Percentiles rank a stretch among this genome's conserved stretches.
phyloP scores from a whole-genome alignment of 2,888 invertebrate species.

The Dendrolimus pini region DNA sequence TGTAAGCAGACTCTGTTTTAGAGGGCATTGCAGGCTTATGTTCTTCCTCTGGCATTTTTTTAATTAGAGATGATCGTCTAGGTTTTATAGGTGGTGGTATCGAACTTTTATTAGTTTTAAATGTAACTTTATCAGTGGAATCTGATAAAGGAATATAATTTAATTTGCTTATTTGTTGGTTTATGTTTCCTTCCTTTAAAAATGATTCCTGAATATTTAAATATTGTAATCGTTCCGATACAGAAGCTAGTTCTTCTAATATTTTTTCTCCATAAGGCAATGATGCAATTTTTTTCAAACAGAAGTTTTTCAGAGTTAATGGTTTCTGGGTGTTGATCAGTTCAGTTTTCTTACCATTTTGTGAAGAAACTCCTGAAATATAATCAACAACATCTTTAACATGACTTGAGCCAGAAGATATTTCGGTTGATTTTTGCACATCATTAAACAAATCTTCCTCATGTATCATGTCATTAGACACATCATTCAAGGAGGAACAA shows the following conservation, averaged over 20 bases:
- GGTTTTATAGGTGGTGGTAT: conserved; percentile 61
- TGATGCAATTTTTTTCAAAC: conserved; percentile 79
- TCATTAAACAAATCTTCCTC: conserved; percentile 44
- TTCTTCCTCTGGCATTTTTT: conserved; percentile 51
- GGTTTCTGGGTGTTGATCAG: conserved; percentile 35
- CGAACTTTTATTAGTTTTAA: conserved; percentile 28
- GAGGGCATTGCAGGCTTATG: conserved; percentile 80
- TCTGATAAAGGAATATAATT: conserved; percentile 58
- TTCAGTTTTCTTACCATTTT: conserved; percentile 19
- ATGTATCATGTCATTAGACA: conserved; percentile 68
- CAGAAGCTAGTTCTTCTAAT: conserved; percentile 80
- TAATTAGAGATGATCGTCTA: conserved; percentile 55
- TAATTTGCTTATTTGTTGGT: conserved; percentile 13
- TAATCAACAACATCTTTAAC: conserved; percentile 64
- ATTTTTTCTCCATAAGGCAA: conserved; percentile 83
- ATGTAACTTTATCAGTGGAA: conserved; percentile 53
- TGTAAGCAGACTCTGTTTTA: conserved; percentile 74
- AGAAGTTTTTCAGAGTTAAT: conserved; percentile 78
- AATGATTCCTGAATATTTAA: conserved; percentile 35
- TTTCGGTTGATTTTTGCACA: conserved; percentile 24
- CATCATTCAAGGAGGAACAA: conserved; percentile 77
- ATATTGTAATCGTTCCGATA: conserved; percentile 73
- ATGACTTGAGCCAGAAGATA: conserved; percentile 33
- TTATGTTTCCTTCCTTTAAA: conserved; percentile 11
- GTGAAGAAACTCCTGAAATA: conserved; percentile 44